phyloP scores from a whole-genome alignment of 2,113 vertebrate species.

The Pavo muticus region DNA sequence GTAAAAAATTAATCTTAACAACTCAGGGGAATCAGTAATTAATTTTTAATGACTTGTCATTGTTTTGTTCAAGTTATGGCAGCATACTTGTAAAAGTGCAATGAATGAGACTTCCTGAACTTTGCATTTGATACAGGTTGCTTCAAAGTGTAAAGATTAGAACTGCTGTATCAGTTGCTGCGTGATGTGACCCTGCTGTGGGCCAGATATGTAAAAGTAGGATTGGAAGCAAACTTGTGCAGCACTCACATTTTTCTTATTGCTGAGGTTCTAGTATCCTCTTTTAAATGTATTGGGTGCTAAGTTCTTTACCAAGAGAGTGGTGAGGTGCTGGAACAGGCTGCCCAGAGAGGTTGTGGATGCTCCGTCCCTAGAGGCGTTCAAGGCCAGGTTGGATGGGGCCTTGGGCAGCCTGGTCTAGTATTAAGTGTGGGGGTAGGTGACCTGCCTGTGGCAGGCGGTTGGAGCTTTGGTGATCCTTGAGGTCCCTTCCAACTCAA shows the following conservation, averaged over 20 bases:
- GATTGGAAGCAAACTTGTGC: neutral
- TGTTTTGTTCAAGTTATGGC: slow-evolving; percentile 24
- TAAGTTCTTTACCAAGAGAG: neutral
- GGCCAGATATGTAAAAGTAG: neutral
- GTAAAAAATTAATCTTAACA: slow-evolving; percentile 60
- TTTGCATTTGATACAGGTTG: neutral
- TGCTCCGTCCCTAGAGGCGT: too few species aligned
- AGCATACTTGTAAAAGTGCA: neutral
- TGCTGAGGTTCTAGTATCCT: neutral
- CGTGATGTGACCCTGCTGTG: neutral
- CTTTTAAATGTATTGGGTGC: neutral
- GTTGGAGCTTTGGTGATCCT: too few species aligned
- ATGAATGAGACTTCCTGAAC: neutral
- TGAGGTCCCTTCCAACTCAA: too few species aligned
- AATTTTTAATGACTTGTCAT: slow-evolving; percentile 11
- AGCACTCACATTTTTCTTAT: neutral
- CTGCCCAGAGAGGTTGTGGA: too few species aligned
- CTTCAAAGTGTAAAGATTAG: neutral
- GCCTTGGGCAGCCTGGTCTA: too few species aligned
- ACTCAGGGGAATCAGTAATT: slow-evolving; percentile 22
- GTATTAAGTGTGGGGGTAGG: too few species aligned
- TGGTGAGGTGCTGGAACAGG: too few species aligned
- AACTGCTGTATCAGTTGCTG: neutral
- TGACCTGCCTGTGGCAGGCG: too few species aligned
- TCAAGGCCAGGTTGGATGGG: too few species aligned